A percentile compares a stretch with the other conserved stretches of the same genome.
phyloP scores from a whole-genome alignment of 1,140 invertebrate genomes.

The Whitmania pigra region DNA sequence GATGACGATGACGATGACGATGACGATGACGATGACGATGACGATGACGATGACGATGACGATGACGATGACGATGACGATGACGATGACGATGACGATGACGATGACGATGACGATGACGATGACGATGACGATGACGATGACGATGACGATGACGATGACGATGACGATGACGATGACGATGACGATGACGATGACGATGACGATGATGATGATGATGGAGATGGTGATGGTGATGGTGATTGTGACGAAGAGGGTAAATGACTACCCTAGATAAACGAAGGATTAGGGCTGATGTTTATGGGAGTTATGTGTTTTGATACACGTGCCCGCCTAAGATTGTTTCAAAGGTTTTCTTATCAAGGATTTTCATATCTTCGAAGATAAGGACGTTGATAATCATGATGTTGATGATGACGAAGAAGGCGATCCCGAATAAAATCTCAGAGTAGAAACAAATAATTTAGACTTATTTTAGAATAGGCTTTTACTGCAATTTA shows the following conservation, averaged over 20 bases:
- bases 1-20: slow-evolving; percentile 7
- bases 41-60: slow-evolving; percentile 7
- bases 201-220: slow-evolving; percentile 13
- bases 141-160: not conserved
- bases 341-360: no score
- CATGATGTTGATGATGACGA: not conserved
- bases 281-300: no score
- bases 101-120: slow-evolving; percentile 7
- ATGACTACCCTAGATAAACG: no score
- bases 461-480: no score
- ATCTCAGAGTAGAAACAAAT: no score
- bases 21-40: not conserved
- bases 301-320: no score
- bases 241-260: not conserved
- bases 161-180: not conserved
- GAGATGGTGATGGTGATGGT: not conserved
- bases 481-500: no score
- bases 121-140: not conserved
- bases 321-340: no score
- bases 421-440: no score
- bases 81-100: slow-evolving; percentile 1
- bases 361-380: no score
- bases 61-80: not conserved
- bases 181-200: not conserved
- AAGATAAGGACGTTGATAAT: not conserved